A percentile compares a stretch with the other conserved stretches of the same genome.
These are phyloP conservation scores for Busseola fusca DNA, from an alignment of 2,888 invertebrate species.

Conservation along the genomic window DNA sequence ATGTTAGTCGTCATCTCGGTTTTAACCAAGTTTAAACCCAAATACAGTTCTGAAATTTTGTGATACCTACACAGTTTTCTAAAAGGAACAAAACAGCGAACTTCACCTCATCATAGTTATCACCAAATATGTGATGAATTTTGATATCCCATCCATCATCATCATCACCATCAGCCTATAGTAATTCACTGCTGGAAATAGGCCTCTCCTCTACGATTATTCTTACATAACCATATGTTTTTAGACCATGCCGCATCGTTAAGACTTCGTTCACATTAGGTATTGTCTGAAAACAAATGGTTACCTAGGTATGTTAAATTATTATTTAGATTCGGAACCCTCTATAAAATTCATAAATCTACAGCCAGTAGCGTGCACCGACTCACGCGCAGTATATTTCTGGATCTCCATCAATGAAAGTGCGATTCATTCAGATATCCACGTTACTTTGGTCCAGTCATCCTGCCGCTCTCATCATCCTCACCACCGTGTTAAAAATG, in stretches of 20 bases:
- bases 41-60: neutral
- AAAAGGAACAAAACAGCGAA: neutral
- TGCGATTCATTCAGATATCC: slow-evolving; percentile 79
- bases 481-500: slow-evolving; percentile 35
- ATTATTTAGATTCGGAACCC: neutral
- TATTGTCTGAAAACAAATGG: neutral
- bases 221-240: no score
- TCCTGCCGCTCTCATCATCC: slow-evolving; percentile 38
- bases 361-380: slow-evolving; percentile 66
- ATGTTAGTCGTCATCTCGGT: neutral
- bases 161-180: no score
- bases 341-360: slow-evolving; percentile 63
- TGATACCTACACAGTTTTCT: neutral
- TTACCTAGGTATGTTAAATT: no score
- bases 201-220: no score
- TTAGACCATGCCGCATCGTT: neutral
- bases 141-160: neutral
- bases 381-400: slow-evolving; percentile 78
- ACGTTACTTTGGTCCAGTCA: slow-evolving; percentile 67
- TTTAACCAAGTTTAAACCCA: neutral
- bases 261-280: neutral
- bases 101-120: neutral
- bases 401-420: slow-evolving; percentile 83
- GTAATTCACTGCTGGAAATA: no score
- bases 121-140: neutral